These are phyloP conservation scores for Eulemur macaco DNA, from an alignment of 2,113 vertebrate genomes.

Conservation along the genomic window DNA sequence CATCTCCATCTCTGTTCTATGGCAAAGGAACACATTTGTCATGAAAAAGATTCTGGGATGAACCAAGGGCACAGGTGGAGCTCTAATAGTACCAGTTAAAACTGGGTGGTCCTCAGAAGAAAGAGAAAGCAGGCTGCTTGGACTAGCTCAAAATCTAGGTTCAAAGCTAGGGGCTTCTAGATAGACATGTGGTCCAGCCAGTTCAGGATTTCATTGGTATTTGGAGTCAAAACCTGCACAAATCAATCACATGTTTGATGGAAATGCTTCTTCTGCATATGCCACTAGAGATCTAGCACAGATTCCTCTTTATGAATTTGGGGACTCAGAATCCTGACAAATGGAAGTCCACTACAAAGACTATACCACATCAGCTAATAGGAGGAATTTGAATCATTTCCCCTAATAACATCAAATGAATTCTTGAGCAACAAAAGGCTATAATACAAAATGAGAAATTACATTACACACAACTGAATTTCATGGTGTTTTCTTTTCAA, in stretches of 20 bases:
- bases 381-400: neutral
- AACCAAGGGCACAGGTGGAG: neutral
- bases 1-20: neutral
- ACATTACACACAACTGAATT: conserved; percentile 42
- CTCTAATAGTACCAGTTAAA: neutral
- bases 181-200: neutral
- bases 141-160: neutral
- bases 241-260: neutral
- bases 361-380: neutral
- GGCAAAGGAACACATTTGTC: neutral
- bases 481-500: conserved; percentile 63
- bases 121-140: neutral
- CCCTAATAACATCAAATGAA: neutral
- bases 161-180: neutral
- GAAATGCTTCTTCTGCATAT: neutral
- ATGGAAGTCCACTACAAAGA: neutral
- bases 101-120: neutral
- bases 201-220: neutral
- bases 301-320: neutral
- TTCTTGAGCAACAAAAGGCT: neutral
- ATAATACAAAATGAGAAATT: conserved; percentile 8
- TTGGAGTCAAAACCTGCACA: neutral
- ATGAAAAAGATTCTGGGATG: neutral
- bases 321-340: neutral
- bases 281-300: neutral